A percentile compares a stretch with the other conserved stretches of the same genome.
phyloP scores from a whole-genome alignment of 1,140 invertebrate species.

The Pachypeltis micranthus region DNA sequence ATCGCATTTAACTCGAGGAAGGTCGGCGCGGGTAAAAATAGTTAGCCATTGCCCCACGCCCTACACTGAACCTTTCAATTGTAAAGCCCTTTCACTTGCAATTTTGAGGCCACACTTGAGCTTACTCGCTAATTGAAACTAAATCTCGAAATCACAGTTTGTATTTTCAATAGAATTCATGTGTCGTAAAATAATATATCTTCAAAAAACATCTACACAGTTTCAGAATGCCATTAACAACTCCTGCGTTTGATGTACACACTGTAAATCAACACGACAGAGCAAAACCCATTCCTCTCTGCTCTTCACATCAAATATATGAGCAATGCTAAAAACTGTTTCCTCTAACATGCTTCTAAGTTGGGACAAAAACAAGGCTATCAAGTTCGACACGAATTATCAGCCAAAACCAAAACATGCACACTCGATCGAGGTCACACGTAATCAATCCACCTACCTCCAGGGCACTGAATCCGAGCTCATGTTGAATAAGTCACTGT shows the following conservation, averaged over 20 bases:
- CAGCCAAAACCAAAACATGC: no score
- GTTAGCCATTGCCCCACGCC: neutral
- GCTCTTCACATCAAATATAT: neutral
- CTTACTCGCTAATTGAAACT: no score
- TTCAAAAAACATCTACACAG: neutral
- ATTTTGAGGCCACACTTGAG: no score
- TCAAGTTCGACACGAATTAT: neutral
- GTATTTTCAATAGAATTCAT: no score
- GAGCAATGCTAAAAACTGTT: neutral
- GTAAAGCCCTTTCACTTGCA: neutral
- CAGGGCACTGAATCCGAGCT: constrained; percentile 3
- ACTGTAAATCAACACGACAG: no score
- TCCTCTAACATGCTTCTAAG: neutral
- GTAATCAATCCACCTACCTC: neutral
- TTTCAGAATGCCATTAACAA: no score
- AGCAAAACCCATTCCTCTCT: no score
- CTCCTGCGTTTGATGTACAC: no score
- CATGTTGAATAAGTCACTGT: neutral
- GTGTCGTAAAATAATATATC: no score
- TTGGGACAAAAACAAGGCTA: neutral
- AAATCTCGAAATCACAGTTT: no score
- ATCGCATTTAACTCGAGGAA: constrained; percentile 1
- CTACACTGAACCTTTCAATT: neutral
- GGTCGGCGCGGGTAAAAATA: neutral
- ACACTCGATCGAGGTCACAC: no score